Conservation (phyloP, 2,888 invertebrate species). For the Drosophila vallismaia region DNA sequence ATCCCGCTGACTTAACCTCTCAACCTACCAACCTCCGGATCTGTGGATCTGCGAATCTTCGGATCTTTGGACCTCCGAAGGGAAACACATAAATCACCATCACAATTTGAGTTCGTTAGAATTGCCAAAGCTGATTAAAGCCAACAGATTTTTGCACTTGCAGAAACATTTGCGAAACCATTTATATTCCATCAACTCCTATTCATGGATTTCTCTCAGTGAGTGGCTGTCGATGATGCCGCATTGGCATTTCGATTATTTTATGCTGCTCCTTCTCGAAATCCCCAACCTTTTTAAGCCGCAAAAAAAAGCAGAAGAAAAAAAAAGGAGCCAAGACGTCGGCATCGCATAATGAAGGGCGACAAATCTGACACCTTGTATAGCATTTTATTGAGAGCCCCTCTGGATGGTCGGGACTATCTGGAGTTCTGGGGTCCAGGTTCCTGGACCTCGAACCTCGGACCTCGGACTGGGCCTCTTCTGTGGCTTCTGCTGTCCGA, state of each 20-base stretch:
- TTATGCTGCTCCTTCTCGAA: constrained; percentile 33
- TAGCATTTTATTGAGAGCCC: constrained; percentile 82
- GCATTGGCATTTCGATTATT: constrained; percentile 75
- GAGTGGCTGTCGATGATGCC: constrained; percentile 35
- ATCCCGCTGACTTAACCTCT: constrained; percentile 45
- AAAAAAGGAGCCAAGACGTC: constrained; percentile 42
- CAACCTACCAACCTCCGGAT: no score
- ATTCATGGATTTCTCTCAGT: neutral
- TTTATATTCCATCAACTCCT: no score
- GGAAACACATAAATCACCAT: constrained; percentile 50
- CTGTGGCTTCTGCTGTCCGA: constrained; percentile 70
- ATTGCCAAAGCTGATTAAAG: constrained; percentile 67
- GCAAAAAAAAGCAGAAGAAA: constrained; percentile 51
- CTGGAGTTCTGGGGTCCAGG: neutral
- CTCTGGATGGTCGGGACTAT: constrained; percentile 2
- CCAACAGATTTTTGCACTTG: neutral
- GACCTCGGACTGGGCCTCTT: constrained; percentile 23
- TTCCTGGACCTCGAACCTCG: neutral
- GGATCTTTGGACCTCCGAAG: constrained; percentile 15
- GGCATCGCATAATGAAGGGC: constrained; percentile 82
- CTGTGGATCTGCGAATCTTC: no score
- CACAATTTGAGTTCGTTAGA: constrained; percentile 23
- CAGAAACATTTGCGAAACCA: no score
- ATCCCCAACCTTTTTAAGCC: constrained; percentile 59
- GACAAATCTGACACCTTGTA: constrained; percentile 84